Base-by-base conservation (phyloP, 2,113 vertebrate genomes). In the Toxotes jaculatrix region DNA sequence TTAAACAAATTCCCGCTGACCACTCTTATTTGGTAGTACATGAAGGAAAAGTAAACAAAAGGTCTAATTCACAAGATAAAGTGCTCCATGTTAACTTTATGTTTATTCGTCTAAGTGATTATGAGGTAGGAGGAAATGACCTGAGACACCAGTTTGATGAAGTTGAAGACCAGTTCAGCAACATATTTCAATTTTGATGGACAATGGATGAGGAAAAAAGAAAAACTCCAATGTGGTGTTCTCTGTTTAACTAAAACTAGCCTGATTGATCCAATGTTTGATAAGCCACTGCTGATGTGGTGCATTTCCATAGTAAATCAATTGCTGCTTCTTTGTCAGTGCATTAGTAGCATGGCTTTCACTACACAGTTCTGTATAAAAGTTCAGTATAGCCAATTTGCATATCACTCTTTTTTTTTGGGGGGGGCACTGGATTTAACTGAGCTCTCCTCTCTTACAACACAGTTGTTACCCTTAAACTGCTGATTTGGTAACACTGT, bases 401-500 rank as follows among this genome's bases (percentile, higher is more conserved):
- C 43, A 45, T 45, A 14, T 45, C 43, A 45, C 47, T 19, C 47
- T 19, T 49, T 31, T 49, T 31, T 27, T 17, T 32, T 40, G 7
- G 38, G 36, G 2, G 9, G 3, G 17, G 12, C 32, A 21, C 0
- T 27, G 12, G 7, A 80, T n/a, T 65, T 38, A 53, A 27, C 36
- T 56, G 38, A 62, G 7, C 23, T 23, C 73, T 53, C 31, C 21
- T 51, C 7, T 83, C 67, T 60, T 75, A 77, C 27, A 80, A 82
- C 63, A 69, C 71, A 71, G 80, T 84, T 72, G 64, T 89, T 77
- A 60, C 77, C 80, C 63, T 36, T 92, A 93, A 92, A 93, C 74
- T 92, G 90, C 91, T 92, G 91, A 93, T 87, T 90, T 90, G 87
- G 86, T 90, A 88, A 91, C 70, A 83, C 63, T 88, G 89, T 75